Base-by-base conservation (phyloP, 2,797 vertebrate genomes). In the Chanos chanos region DNA sequence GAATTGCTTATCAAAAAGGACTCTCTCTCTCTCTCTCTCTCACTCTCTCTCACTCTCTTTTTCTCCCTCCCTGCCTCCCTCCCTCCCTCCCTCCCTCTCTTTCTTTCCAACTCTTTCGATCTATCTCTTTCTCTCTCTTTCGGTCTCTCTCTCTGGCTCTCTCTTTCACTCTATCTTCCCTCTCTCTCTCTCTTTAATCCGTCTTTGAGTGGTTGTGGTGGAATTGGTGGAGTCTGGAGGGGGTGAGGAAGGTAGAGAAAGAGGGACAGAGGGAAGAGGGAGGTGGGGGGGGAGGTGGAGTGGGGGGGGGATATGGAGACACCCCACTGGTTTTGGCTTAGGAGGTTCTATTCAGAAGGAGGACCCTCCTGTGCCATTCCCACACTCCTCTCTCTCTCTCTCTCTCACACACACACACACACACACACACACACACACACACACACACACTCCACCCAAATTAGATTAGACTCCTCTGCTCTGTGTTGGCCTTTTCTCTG, bases 401-500 rank as follows among this genome's bases (percentile, higher is more conserved):
- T 85, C 87, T 84, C 85, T 86, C 88, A 84, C 87, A 85, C 87
- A 87, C 85, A 87, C 89, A 86, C 89, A 60, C 76, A 86, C 80
- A 88, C 86, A 85, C 86, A 83, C 84, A 87, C 89, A 86, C 89
- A 87, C 87, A 85, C 86, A 87, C 91, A 88, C 90, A 79, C 87
- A 30, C 24, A 13, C 36, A 24, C 50, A 33, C 61, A 53, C 92
- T 93, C 92, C 88, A 89, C 91, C 89, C 92, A 96, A 97, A 98
- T 98, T 96, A 97, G 95, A 97, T 99, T 98, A 98, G 91, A 93
- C 89, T 91, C 90, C 92, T 92, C 86, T 86, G 79, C 84, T 86
- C 85, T 88, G 89, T 85, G 85, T 89, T 94, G 87, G 90, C 90
- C 95, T 93, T 96, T 97, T 98, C 91, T 90, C 92, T 92, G 94